Base-by-base conservation (phyloP, 2,797 vertebrate genomes). In the Cyprinella venusta region DNA sequence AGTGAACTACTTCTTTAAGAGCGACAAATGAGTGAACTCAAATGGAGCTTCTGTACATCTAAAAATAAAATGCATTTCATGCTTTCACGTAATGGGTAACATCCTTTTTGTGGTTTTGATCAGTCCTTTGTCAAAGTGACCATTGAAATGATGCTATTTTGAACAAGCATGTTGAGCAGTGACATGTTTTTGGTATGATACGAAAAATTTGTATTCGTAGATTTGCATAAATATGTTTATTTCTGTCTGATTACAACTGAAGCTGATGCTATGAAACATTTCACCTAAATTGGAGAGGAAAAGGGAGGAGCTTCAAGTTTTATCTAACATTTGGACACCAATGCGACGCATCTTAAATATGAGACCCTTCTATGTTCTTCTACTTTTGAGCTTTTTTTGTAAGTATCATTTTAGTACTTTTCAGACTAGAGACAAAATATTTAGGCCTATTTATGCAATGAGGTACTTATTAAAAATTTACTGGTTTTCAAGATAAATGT, bases 301-400 rank as follows among this genome's bases (percentile, higher is more conserved):
- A 38, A 26, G 30, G 54, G 72, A 63, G 16, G 54, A 16, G 9
- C 54, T 45, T 61, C 0, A 45, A 24, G 33, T 40, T 59, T 40
- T 59, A 18, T 61, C n/a, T 61, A 12, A 61, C 15, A 10, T 26
- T 45, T 77, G 40, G 16, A 64, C 24, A 63, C 42, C 24, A 7
- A 45, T 0, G 5, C 56, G 30, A 45, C 1, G 2, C 75, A 33
- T 77, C 56, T 30, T 24, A 13, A 77, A 63, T 36, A 67, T 50
- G 76, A 77, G 40, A 64, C 38, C 30, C 12, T 33, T 45, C 21
- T 30, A 8, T 21, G 42, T 18, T 50, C 40, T 78, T 50, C 18
- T 50, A 33, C 45, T 78, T 78, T 67, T 67, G 45, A 67, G 42
- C 26, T 6, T 36, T 33, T 16, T 67, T 63, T 50, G 76, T 78